Conservation (phyloP, 2,113 vertebrate species). For the Alectura lathami region DNA sequence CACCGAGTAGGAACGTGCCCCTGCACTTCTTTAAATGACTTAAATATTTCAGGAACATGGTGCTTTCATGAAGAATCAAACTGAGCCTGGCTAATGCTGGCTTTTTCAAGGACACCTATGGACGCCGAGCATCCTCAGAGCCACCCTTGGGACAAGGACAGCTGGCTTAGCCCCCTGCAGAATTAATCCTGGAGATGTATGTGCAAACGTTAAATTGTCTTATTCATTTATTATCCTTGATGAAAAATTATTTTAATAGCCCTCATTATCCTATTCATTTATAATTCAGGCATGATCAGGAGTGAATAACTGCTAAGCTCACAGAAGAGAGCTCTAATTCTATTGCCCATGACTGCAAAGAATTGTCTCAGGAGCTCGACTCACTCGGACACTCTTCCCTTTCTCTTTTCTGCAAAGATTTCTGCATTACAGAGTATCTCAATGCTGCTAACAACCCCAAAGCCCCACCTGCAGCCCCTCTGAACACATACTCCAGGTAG, state of each 20-base stretch:
- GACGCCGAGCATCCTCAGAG: neutral
- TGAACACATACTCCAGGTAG: neutral
- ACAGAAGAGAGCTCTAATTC: neutral
- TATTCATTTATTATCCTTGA: neutral
- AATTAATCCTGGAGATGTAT: neutral
- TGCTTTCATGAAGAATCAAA: neutral
- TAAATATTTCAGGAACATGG: neutral
- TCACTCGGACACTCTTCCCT: neutral
- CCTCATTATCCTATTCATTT: neutral
- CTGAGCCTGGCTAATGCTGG: neutral
- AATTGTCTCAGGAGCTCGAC: neutral
- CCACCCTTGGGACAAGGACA: neutral
- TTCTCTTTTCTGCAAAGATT: neutral
- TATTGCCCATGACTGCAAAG: neutral
- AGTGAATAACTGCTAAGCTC: neutral
- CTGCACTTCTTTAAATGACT: neutral
- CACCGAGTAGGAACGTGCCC: neutral
- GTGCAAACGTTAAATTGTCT: neutral
- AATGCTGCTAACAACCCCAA: fast-evolving
- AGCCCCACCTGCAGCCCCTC: neutral
- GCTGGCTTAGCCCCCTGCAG: neutral
- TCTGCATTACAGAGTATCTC: fast-evolving
- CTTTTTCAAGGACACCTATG: neutral
- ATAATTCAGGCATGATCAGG: neutral
- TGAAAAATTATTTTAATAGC: neutral